Base-by-base conservation (phyloP, 2,797 vertebrate genomes). In the Hypotaenidia philippensis region DNA sequence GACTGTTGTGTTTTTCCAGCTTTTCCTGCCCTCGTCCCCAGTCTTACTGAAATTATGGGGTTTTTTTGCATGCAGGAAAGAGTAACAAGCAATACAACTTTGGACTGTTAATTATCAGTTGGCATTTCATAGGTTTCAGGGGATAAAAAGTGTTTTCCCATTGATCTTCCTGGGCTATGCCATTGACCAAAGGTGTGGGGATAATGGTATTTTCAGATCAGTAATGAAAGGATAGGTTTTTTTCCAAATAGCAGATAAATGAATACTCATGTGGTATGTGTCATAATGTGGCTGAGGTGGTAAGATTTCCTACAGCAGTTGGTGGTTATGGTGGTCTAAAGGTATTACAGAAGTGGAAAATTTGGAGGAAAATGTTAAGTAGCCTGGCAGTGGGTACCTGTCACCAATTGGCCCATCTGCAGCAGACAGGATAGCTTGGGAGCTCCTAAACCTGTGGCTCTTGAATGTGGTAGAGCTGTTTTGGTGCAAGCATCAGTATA, bases 21-120 rank as follows among this genome's bases (percentile, higher is more conserved):
- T 80, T 79, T 79, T 83, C 13, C 32, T 92, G 10, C 31, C 11
- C 4, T 10, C 57, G 16, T 36, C 41, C 84, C 27, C 8, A 34
- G 5, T 55, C 59, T 52, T 52, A 47, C 18, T 70, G 21, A 76
- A 79, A 34, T 22, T 41, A 13, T 0, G 1, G 0, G 1, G 0
- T 8, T 0, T 8, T 36, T 72, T 80, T 74, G 21, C 31, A 63
- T 11, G 23, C 26, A 61, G 19, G 63, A 49, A 34, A 81, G 15
- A 76, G 47, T 55, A 86, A 9, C 25, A 53, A 52, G 12, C 50
- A 72, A 56, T 6, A 11, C 4, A 74, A 1, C 45, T 74, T 65
- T 20, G 53, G 25, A 12, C 52, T 36, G 10, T 61, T 55, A 47
- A 10, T 74, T 61, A 18, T 22, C 22, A 32, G 2, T 23, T 85